Evolutionary conservation across 2,113 vertebrate species (phyloP).

Genomic region (Trematomus loennbergii): DNA sequence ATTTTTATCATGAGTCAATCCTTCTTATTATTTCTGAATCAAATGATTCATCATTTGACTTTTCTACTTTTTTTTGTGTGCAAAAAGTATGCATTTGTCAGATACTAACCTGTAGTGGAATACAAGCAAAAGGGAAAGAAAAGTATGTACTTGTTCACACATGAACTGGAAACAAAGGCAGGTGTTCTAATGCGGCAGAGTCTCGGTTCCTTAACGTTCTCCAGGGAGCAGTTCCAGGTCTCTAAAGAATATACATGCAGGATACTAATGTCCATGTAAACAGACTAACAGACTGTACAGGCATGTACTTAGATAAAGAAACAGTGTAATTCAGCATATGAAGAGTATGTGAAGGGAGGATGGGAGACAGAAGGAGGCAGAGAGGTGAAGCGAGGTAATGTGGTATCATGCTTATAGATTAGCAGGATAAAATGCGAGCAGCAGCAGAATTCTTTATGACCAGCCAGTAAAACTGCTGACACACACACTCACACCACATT

Average conservation of each 20-base stretch:
- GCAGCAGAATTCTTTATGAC: constrained; percentile 85
- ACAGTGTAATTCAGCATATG: neutral
- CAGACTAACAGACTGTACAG: neutral
- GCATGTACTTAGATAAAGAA: neutral
- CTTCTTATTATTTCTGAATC: neutral
- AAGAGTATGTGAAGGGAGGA: constrained; percentile 7
- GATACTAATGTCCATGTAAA: neutral
- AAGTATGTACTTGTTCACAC: neutral
- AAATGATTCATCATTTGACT: no score
- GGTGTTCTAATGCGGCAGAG: neutral
- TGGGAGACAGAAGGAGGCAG: constrained; percentile 27
- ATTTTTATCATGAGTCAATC: neutral
- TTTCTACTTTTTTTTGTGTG: no score
- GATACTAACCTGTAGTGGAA: no score
- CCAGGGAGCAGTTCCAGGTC: neutral
- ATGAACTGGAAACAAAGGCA: neutral
- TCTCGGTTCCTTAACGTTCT: neutral
- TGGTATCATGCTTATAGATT: constrained; percentile 81
- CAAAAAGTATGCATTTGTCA: no score
- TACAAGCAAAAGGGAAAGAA: neutral
- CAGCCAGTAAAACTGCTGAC: constrained; percentile 77
- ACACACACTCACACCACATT: constrained; percentile 32
- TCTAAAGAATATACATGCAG: neutral
- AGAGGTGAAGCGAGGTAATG: constrained; percentile 47
- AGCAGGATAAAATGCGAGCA: constrained; percentile 77